Conservation (phyloP, 2,113 vertebrate species). For the Neotoma lepida region DNA sequence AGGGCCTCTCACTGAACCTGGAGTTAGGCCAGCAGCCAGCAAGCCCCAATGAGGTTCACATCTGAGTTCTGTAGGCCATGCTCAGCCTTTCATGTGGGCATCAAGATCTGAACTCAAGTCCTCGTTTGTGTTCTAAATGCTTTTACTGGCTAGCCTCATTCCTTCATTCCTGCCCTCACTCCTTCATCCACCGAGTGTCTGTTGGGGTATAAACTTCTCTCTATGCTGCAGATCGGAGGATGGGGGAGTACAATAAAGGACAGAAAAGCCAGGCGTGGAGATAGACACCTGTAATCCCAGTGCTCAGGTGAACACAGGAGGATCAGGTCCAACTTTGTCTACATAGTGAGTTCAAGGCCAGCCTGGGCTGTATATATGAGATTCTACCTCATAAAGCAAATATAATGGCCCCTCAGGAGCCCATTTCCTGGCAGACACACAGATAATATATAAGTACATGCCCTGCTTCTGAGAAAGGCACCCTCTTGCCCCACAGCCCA, state of each 20-base stretch:
- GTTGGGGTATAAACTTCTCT: background rate
- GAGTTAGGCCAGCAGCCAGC: background rate
- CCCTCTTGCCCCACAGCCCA: background rate
- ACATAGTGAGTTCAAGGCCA: background rate
- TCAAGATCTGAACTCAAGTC: background rate
- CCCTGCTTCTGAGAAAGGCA: background rate
- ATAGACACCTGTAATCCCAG: background rate
- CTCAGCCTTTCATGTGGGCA: background rate
- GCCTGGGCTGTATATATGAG: background rate
- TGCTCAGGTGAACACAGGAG: background rate
- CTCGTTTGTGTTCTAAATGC: no score
- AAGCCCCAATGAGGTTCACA: background rate
- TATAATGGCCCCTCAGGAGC: no score
- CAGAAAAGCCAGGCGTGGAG: background rate
- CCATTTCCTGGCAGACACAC: background rate
- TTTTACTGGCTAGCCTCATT: background rate
- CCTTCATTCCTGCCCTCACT: background rate
- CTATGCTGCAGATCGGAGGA: background rate
- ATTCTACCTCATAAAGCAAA: background rate
- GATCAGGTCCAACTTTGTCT: background rate
- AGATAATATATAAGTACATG: fast-evolving
- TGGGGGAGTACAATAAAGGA: no score
- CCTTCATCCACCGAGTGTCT: fast-evolving
- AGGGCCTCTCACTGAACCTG: background rate
- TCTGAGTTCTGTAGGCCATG: no score